Percentiles rank a stretch among this genome's conserved stretches.
phyloP scores from a whole-genome alignment of 1,140 invertebrate genomes.

The Megathymus violae region DNA sequence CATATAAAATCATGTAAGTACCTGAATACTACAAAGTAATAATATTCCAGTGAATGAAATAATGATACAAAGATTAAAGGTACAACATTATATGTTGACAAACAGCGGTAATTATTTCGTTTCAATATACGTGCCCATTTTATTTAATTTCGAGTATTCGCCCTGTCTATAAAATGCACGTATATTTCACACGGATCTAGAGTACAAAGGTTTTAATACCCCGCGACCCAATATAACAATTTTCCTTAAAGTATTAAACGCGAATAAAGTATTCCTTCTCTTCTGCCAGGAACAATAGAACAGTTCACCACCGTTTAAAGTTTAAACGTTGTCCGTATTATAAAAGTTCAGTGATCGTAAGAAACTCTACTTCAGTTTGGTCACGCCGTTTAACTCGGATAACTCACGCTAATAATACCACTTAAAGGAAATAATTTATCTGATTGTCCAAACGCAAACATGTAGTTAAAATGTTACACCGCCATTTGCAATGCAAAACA shows the following conservation, averaged over 20 bases:
- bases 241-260: background rate
- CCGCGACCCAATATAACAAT: background rate
- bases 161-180: too few species aligned
- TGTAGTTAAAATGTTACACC: constrained; percentile 27
- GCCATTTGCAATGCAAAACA: constrained; percentile 21
- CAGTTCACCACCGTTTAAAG: constrained; percentile 17
- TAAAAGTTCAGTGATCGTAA: constrained; percentile 30
- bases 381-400: constrained; percentile 36
- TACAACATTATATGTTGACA: background rate
- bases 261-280: background rate
- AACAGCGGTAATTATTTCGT: background rate
- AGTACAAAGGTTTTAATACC: too few species aligned
- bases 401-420: constrained; percentile 39
- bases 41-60: background rate
- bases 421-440: constrained; percentile 43
- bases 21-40: too few species aligned
- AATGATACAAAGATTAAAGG: background rate
- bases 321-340: constrained; percentile 38
- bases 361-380: constrained; percentile 32
- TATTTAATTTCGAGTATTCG: too few species aligned
- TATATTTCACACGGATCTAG: too few species aligned
- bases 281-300: constrained; percentile 30
- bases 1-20: too few species aligned
- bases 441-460: constrained; percentile 45
- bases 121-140: too few species aligned